Evolutionary conservation across 2,113 vertebrate species (phyloP), one percentile per base, ranked within the genome.

Genomic region (Sturnira hondurensis): DNA sequence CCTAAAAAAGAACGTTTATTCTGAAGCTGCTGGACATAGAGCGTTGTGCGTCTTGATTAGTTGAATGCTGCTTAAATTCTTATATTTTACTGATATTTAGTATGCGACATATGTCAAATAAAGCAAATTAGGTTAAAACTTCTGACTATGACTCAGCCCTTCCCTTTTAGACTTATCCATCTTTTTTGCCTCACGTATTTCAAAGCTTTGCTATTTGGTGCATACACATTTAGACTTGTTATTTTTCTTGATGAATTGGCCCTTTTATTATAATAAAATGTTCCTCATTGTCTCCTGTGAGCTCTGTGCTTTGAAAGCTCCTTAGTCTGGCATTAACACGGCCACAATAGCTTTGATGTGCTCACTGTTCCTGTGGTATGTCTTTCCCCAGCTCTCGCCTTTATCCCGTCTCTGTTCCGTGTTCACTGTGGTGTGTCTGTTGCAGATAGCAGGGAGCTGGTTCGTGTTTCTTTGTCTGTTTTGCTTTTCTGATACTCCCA

Each of bases 401-500:
- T 61, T 16, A 38, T 61, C 31, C 41, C 17, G 0, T 20, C 43
- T 86, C 9, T n/a, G 22, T 50, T 74, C 63, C 71, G 19, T 33
- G 50, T 36, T 78, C 70, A n/a, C 67, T n/a, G n/a, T n/a, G 45
- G 15, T 19, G 2, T 86, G 17, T 58, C 43, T 61, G 26, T 41
- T 71, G 20, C 86, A 89, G 82, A 28, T 12, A 89, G 17, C 33
- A 4, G n/a, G 20, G 36, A 17, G 15, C 74, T 94, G 52, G 31
- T 52, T 73, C 33, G 65, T 63, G 26, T 50, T 83, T 94, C 41
- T 84, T 68, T 86, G 24, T 58, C 63, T 36, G 17, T 81, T 94
- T 96, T 54, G 70, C 52, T 95, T 87, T 84, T 74, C 67, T 17
- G 31, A 84, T 86, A 65, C 45, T 95, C 16, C 58, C 76, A 87